Evolutionary conservation across 2,888 invertebrate genomes (phyloP).

Genomic region (Aphidoletes aphidimyza): DNA sequence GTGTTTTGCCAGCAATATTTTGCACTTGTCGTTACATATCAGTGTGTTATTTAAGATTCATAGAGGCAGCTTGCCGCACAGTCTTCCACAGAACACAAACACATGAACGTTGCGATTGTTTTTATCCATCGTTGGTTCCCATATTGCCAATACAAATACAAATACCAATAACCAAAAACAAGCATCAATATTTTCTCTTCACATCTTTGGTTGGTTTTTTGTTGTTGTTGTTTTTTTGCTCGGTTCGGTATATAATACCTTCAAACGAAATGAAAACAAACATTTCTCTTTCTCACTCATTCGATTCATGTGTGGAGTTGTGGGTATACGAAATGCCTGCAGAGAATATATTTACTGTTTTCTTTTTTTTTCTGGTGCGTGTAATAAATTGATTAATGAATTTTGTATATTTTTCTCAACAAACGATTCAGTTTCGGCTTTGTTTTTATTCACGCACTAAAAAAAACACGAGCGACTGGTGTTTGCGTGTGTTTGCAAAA

Average conservation of each 20-base stretch:
- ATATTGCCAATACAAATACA: too few relatives aligned
- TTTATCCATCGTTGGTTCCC: too few relatives aligned
- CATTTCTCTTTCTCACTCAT: not conserved
- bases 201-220: not conserved
- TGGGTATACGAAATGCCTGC: not conserved
- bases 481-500: not conserved
- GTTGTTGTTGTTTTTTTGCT: not conserved
- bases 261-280: not conserved
- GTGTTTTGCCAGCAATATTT: slow-evolving; percentile 31
- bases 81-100: too few relatives aligned
- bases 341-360: not conserved
- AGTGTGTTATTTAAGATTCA: slow-evolving; percentile 34
- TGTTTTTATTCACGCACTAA: not conserved
- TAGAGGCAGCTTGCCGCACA: not conserved
- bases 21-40: slow-evolving; percentile 52
- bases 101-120: too few relatives aligned
- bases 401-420: slow-evolving; percentile 24
- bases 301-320: too few relatives aligned
- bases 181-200: slow-evolving; percentile 10
- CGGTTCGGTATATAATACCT: not conserved
- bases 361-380: not conserved
- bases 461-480: not conserved
- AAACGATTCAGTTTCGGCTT: not conserved
- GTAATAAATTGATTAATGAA: slow-evolving; percentile 49
- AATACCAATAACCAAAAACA: not conserved